Base-by-base conservation (phyloP, 1,140 invertebrate genomes). In the Rhopalosiphum maidis region DNA sequence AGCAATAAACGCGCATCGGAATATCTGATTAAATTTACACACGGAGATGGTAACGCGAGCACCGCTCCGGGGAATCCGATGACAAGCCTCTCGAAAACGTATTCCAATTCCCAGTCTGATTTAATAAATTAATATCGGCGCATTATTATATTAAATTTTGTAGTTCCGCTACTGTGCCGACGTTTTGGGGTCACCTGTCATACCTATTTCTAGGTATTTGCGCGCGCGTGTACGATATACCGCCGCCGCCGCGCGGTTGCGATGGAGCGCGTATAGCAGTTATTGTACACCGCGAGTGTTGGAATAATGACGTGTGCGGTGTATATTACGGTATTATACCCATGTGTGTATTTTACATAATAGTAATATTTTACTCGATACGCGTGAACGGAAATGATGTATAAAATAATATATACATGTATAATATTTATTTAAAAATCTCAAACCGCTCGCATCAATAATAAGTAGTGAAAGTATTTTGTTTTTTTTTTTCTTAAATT, bases 21-120 rank as follows among this genome's bases (percentile, higher is more conserved):
- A 55, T 93, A 86, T 93, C 82, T n/a, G 91, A 93, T 93, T 93
- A 55, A 93, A 93, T 55, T 37, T 23, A 21, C 46, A 85, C 37
- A 21, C 18, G n/a, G 48, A 25, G n/a, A 77, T 21, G 41, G 46
- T 82, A 92, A 92, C 68, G 68, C n/a, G 68, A 91, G 46, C 3
- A 82, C 77, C 68, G 46, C 91, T 92, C n/a, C 91, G 41, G 77
- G 77, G 91, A 92, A 83, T 92, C 91, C 43, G 77, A 92, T 92
- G 91, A 92, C 91, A 92, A 92, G 46, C 77, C 9, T 82, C n/a
- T 83, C 91, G 83, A 92, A 89, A 92, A 92, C 77, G 83, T 92
- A 92, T 92, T 92, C 30, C 90, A 77, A 92, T 82, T 92, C 77
- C 46, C 91, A 51, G 91, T 92, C 54, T 23, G 60, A n/a, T 43